Percentiles rank a stretch among this genome's conserved stretches.
Conservation (phyloP, 2,113 vertebrate species). For the Rissa tridactyla region DNA sequence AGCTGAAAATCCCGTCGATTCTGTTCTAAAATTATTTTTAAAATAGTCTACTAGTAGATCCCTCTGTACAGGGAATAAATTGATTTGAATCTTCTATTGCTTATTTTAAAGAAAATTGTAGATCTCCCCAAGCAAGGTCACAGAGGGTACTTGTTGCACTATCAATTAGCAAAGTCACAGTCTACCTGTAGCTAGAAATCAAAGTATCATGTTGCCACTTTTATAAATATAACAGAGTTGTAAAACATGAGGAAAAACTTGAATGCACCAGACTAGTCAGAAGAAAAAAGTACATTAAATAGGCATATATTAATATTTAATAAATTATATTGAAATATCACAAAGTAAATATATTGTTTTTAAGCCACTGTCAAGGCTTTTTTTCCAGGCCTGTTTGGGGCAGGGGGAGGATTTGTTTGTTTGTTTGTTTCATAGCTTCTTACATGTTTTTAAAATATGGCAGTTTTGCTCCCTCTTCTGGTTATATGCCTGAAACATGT, state of each 20-base stretch:
- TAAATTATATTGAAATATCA: neutral
- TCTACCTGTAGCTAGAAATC: neutral
- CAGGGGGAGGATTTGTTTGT: neutral
- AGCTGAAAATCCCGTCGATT: neutral
- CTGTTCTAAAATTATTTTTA: neutral
- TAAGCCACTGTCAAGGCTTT: neutral
- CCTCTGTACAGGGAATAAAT: neutral
- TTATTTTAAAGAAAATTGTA: neutral
- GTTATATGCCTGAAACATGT: constrained; percentile 4
- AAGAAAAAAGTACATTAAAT: neutral
- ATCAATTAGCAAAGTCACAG: neutral
- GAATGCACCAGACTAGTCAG: neutral
- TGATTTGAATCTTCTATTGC: neutral
- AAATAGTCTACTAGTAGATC: neutral
- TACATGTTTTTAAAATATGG: neutral
- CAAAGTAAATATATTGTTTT: neutral
- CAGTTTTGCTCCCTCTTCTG: constrained; percentile 83
- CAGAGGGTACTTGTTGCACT: neutral
- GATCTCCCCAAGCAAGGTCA: neutral
- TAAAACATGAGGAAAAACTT: neutral
- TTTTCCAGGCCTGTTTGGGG: neutral
- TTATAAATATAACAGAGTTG: neutral
- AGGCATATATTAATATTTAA: neutral
- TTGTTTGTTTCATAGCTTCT: neutral
- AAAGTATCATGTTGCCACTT: neutral